A percentile compares a stretch with the other conserved stretches of the same genome.
These are phyloP conservation scores for Subacronicta megacephala DNA, from an alignment of 2,888 invertebrate genomes.

Conservation along the genomic window DNA sequence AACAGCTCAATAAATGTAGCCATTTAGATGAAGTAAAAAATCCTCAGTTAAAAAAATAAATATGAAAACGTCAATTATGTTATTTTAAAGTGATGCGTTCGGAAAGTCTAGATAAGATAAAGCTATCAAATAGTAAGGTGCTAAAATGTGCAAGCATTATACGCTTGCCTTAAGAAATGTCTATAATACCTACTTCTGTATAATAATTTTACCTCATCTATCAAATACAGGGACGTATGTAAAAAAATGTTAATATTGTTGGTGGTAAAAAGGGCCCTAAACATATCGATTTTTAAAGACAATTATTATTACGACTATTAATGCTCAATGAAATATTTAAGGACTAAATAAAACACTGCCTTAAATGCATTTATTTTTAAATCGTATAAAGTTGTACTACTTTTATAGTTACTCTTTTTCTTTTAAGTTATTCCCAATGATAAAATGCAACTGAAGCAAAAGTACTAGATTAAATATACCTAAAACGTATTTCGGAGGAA, in stretches of 20 bases:
- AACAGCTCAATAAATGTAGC: no score
- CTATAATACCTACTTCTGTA: not conserved
- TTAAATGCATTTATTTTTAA: slow-evolving; percentile 55
- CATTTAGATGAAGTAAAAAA: no score
- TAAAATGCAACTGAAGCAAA: not conserved
- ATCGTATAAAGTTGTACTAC: slow-evolving; percentile 23
- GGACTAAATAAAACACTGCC: slow-evolving; percentile 43
- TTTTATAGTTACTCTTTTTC: slow-evolving; percentile 11
- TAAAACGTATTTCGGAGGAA: no score
- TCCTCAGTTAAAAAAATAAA: no score
- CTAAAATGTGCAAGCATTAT: not conserved
- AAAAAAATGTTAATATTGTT: no score
- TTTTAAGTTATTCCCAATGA: not conserved
- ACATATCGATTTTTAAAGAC: slow-evolving; percentile 18
- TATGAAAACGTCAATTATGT: no score
- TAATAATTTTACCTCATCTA: no score
- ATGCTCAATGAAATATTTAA: slow-evolving; percentile 38
- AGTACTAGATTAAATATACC: no score
- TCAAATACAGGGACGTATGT: no score
- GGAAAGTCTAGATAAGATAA: not conserved
- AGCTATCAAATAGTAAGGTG: not conserved
- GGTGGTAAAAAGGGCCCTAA: slow-evolving; percentile 8
- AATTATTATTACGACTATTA: slow-evolving; percentile 9
- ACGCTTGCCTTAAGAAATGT: not conserved
- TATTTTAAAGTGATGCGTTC: not conserved